Conservation (phyloP, 1,140 invertebrate species). For the Camponotus floridanus region DNA sequence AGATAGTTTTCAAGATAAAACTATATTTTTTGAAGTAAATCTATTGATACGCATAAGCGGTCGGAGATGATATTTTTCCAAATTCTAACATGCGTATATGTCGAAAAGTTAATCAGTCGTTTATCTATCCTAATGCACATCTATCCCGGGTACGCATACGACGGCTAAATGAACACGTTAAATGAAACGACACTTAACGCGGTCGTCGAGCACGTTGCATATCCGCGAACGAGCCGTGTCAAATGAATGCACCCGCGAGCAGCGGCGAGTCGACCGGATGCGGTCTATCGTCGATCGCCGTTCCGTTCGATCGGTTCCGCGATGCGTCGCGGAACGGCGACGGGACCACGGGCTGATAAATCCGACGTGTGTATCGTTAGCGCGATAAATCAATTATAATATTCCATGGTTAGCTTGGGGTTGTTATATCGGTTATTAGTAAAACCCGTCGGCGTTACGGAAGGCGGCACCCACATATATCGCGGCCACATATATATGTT, state of each 20-base stretch:
- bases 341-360: constrained; percentile 80
- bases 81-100: neutral
- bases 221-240: constrained; percentile 63
- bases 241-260: constrained; percentile 68
- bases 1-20: neutral
- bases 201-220: constrained; percentile 63
- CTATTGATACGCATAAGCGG: neutral
- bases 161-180: constrained; percentile 65
- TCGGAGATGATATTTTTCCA: neutral
- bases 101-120: neutral
- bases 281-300: constrained; percentile 72
- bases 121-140: neutral
- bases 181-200: constrained; percentile 62
- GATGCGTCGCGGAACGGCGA: constrained; percentile 61
- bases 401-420: constrained; percentile 85
- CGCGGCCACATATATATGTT: constrained; percentile 70
- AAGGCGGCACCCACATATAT: constrained; percentile 82
- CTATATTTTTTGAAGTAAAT: neutral
- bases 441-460: constrained; percentile 84
- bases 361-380: constrained; percentile 75
- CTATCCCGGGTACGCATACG: constrained; percentile 6
- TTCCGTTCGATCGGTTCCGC: constrained; percentile 74
- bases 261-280: constrained; percentile 68
- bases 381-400: constrained; percentile 86
- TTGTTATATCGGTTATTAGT: constrained; percentile 84